Conservation (phyloP, 2,888 invertebrate genomes). For the Phoronis australis region DNA sequence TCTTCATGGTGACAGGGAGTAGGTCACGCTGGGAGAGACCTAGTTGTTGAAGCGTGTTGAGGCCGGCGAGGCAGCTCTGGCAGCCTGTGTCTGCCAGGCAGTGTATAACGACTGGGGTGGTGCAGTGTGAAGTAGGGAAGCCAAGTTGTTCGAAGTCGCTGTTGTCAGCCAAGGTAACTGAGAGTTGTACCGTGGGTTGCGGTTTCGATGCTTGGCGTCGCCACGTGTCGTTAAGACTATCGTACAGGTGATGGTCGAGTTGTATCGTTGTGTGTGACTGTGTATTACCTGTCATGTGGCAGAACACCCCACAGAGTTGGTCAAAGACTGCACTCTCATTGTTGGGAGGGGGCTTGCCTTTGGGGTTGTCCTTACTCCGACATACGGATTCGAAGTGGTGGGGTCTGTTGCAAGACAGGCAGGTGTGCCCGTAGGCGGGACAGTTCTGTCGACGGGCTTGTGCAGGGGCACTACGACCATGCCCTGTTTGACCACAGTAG, state of each 20-base stretch:
- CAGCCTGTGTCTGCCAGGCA: too few relatives aligned
- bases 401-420: conserved; percentile 11
- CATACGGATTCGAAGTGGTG: conserved; percentile 18
- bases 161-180: too few relatives aligned
- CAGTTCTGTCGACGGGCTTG: conserved; percentile 12
- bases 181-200: conserved; percentile 15
- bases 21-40: conserved; percentile 19
- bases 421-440: conserved; percentile 18
- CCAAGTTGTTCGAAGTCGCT: too few relatives aligned
- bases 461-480: conserved; percentile 15
- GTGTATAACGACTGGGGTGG: too few relatives aligned
- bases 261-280: background rate
- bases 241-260: conserved; percentile 22
- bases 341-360: background rate
- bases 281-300: background rate
- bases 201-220: conserved; percentile 11
- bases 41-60: conserved; percentile 15
- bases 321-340: conserved; percentile 13
- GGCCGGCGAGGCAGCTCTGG: conserved; percentile 21
- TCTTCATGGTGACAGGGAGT: conserved; percentile 26
- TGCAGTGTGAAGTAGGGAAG: too few relatives aligned
- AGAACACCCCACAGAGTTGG: conserved; percentile 8
- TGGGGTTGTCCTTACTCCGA: conserved; percentile 12
- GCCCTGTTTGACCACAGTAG: conserved; percentile 21
- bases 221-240: conserved; percentile 16